phyloP scores from a whole-genome alignment of 2,797 vertebrate species.

The Cynopterus sphinx region DNA sequence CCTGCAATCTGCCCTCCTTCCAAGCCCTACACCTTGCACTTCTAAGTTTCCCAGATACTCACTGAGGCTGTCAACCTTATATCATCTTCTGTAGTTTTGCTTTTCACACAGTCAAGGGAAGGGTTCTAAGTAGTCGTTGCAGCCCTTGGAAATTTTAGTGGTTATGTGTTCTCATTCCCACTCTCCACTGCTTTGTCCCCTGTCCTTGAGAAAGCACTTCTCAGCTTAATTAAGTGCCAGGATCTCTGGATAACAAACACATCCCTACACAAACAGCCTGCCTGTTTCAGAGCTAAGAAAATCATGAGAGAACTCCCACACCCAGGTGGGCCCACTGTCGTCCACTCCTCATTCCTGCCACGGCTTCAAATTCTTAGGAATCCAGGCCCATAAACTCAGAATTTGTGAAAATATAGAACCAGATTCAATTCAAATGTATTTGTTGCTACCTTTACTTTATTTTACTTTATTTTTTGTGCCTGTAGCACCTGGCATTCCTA shows the following conservation, averaged over 20 bases:
- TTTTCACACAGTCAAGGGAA: background rate
- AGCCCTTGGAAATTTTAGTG: background rate
- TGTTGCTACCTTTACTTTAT: too few relatives aligned
- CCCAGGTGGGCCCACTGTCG: background rate
- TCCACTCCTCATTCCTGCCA: background rate
- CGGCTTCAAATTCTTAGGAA: background rate
- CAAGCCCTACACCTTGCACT: accelerated
- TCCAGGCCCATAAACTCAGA: background rate
- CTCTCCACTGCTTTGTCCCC: background rate
- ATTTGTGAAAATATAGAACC: background rate
- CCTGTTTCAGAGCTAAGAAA: background rate
- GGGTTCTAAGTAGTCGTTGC: background rate
- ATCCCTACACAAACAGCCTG: background rate
- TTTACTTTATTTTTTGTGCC: too few relatives aligned
- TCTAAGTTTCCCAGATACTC: background rate
- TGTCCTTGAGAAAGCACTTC: background rate
- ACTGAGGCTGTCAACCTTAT: background rate
- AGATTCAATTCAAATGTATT: background rate
- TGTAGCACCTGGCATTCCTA: too few relatives aligned
- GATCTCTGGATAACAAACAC: background rate
- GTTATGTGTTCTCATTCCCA: accelerated
- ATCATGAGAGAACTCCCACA: background rate
- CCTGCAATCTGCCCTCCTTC: background rate
- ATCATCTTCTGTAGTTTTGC: background rate
- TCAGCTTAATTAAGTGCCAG: background rate